Percentiles rank a stretch among this genome's conserved stretches.
Conservation (phyloP, 2,888 invertebrate species). For the Eutolmus rufibarbis region DNA sequence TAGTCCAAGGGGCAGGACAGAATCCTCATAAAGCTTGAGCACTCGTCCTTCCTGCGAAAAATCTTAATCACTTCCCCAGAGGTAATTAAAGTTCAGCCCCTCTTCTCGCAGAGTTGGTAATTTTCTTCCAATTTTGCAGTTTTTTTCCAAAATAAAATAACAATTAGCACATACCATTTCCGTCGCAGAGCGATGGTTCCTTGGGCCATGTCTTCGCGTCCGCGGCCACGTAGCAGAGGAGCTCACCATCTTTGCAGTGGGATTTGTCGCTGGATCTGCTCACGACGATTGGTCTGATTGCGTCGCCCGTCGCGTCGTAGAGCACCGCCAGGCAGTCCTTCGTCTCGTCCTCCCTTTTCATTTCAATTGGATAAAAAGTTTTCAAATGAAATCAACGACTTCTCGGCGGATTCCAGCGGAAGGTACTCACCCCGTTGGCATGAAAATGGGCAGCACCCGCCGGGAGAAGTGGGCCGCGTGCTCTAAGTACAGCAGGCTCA, state of each 20-base stretch:
- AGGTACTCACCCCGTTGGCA: conserved; percentile 63
- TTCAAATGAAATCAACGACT: conserved; percentile 52
- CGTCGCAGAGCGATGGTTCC: conserved; percentile 45
- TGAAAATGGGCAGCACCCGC: conserved; percentile 72
- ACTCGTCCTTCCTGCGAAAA: background rate
- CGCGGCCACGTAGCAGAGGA: conserved; percentile 54
- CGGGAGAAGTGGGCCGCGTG: conserved; percentile 68
- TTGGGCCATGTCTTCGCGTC: conserved; percentile 33
- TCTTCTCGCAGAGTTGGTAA: background rate
- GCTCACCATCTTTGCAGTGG: conserved; percentile 39
- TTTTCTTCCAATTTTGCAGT: background rate
- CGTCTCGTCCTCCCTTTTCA: conserved; percentile 50
- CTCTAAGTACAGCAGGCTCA: conserved; percentile 71
- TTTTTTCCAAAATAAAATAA: background rate
- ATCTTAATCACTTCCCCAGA: background rate
- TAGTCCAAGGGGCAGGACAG: background rate
- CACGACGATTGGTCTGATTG: conserved; percentile 65
- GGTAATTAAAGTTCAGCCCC: background rate
- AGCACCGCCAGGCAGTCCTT: conserved; percentile 70
- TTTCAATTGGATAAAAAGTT: conserved; percentile 12
- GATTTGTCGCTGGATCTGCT: conserved; percentile 50
- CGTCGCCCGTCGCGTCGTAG: conserved; percentile 64
- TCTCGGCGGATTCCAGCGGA: background rate
- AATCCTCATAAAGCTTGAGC: background rate
- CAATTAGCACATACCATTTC: conserved; percentile 38